Percentiles rank a stretch among this genome's conserved stretches.
These are phyloP conservation scores for Eristalis intricaria DNA, from an alignment of 2,888 invertebrate species.

Conservation along the genomic window DNA sequence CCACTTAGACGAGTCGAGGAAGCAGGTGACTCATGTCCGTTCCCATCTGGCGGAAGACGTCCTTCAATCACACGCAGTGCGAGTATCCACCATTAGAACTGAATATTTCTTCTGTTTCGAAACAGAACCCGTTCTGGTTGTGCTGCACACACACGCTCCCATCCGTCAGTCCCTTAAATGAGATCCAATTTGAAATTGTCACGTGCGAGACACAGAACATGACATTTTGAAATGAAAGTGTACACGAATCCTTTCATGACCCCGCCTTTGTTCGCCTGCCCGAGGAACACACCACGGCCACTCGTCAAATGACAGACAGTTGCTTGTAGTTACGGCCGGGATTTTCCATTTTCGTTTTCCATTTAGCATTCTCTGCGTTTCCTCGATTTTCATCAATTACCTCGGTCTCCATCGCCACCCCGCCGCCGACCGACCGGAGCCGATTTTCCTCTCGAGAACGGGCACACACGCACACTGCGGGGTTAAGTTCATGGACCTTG, in stretches of 20 bases:
- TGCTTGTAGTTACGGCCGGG: conserved; percentile 45
- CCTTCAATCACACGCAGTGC: background rate
- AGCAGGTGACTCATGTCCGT: conserved; percentile 2
- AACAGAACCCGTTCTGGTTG: background rate
- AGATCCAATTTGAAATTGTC: conserved; percentile 69
- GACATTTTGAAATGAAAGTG: conserved; percentile 24
- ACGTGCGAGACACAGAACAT: conserved; percentile 57
- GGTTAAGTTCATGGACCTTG: conserved; percentile 65
- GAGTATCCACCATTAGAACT: background rate
- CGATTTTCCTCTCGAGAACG: conserved; percentile 39
- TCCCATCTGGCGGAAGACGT: conserved; percentile 1
- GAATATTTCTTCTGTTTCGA: background rate
- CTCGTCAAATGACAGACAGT: conserved; percentile 39
- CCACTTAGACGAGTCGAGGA: background rate
- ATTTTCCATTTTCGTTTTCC: conserved; percentile 54
- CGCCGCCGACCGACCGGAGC: background rate
- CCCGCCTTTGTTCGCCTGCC: background rate
- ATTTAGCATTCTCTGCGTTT: conserved; percentile 52
- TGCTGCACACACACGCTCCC: background rate
- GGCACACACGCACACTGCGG: conserved; percentile 1
- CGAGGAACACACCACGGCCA: conserved; percentile 4
- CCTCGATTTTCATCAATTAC: conserved; percentile 49
- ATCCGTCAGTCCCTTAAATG: conserved; percentile 44
- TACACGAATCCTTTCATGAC: background rate
- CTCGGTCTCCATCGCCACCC: conserved; percentile 10